phyloP scores from a whole-genome alignment of 2,113 vertebrate species.

The Oncorhynchus keta region DNA sequence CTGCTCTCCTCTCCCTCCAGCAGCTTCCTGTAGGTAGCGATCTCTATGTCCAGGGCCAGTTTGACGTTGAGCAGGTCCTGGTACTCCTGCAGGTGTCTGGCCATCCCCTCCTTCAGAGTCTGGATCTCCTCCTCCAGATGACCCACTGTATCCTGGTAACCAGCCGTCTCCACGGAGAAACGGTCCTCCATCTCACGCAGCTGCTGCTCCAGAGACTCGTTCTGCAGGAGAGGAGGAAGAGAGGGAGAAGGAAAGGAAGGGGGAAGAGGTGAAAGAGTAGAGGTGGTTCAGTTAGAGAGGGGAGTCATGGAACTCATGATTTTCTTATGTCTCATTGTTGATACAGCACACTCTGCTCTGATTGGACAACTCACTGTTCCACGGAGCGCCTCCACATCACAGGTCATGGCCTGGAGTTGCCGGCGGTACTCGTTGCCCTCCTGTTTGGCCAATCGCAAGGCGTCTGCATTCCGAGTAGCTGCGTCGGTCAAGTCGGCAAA shows the following conservation, averaged over 20 bases:
- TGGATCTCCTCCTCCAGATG: slow-evolving; percentile 82
- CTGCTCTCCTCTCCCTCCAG: slow-evolving; percentile 94
- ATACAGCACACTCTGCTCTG: not conserved
- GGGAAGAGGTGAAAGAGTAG: not conserved
- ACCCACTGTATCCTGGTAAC: slow-evolving; percentile 79
- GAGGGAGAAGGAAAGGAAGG: not conserved
- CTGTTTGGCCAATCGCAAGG: slow-evolving; percentile 85
- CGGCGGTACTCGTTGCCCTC: slow-evolving; percentile 87
- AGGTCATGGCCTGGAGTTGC: slow-evolving; percentile 85
- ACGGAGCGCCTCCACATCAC: slow-evolving; percentile 84
- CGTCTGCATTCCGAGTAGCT: slow-evolving; percentile 78
- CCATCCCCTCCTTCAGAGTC: slow-evolving; percentile 84
- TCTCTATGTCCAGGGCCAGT: slow-evolving; percentile 92
- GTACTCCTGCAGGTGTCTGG: slow-evolving; percentile 86
- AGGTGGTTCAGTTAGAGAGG: not conserved
- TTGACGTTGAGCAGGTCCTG: slow-evolving; percentile 95
- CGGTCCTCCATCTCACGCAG: slow-evolving; percentile 82
- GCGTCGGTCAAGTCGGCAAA: slow-evolving; percentile 86
- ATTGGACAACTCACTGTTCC: slow-evolving; percentile 76
- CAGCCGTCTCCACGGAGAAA: slow-evolving; percentile 64
- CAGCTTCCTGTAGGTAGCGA: slow-evolving; percentile 90
- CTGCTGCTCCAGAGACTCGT: slow-evolving; percentile 88
- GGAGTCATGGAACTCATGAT: not conserved
- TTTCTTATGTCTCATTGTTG: not conserved
- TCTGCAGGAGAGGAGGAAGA: slow-evolving; percentile 65